phyloP scores from a whole-genome alignment of 2,113 vertebrate species.

The Gymnarchus niloticus region DNA sequence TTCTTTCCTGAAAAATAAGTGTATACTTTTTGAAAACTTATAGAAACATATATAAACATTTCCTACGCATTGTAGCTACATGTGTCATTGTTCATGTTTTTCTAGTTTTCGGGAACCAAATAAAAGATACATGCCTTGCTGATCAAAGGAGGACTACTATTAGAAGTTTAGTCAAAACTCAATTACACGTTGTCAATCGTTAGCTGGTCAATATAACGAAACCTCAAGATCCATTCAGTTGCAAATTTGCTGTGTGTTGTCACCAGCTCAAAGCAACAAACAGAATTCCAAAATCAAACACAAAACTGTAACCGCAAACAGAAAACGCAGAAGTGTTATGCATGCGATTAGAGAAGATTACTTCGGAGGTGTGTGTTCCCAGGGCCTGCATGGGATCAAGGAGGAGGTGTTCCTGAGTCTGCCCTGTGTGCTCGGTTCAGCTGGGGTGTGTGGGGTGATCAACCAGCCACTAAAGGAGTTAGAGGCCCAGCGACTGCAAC shows the following conservation, averaged over 20 bases:
- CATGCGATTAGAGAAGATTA: background rate
- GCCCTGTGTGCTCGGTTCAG: slow-evolving; percentile 30
- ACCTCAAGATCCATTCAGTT: background rate
- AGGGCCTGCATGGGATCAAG: slow-evolving; percentile 28
- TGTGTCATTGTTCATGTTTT: background rate
- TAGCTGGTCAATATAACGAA: background rate
- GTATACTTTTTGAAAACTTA: background rate
- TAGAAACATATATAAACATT: background rate
- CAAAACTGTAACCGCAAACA: background rate
- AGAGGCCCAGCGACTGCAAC: slow-evolving; percentile 16
- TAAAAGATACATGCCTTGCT: background rate
- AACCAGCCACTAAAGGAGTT: slow-evolving; percentile 25
- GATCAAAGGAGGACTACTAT: background rate
- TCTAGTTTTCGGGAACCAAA: background rate
- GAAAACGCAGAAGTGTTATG: background rate
- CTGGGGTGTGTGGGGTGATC: slow-evolving; percentile 31
- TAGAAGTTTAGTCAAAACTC: background rate
- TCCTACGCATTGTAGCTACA: background rate
- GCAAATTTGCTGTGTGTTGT: background rate
- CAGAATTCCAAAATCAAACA: background rate
- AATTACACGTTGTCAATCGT: background rate
- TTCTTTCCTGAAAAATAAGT: background rate
- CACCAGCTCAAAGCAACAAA: background rate
- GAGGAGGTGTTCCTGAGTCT: slow-evolving; percentile 33
- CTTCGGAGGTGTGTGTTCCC: background rate